Base-by-base conservation (phyloP, 2,888 invertebrate species). In the Caenorhabditis japonica region DNA sequence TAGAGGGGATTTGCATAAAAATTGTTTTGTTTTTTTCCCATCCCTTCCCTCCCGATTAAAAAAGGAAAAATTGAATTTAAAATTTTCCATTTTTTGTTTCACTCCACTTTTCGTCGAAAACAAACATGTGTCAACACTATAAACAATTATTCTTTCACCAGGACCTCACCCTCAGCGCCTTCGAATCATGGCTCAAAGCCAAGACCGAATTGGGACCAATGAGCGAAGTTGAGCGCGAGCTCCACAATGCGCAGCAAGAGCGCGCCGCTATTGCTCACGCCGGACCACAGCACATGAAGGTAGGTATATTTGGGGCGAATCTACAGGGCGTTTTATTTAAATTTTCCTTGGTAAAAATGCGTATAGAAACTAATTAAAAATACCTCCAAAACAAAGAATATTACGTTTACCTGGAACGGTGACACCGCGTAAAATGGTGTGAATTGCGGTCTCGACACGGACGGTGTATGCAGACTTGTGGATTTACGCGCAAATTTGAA, bases 121-220 rank as follows among this genome's bases (percentile, higher is more conserved):
- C 19, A 1, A 36, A 34, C n/a, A 19, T 36, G 3, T 52, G 5
- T 13, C 8, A 34, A 19, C 27, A 13, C 33, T 33, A 12, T 12
- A n/a, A 56, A 13, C 2, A 13, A 13, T 12, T 17, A 51, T 13
- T 56, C 38, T 44, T 75, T 19, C 92, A n/a, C n/a, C n/a, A 92
- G 75, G 97, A 97, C 88, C 91, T 94, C 1, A 92, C 92, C 8
- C 89, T 95, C 33, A 91, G 91, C 72, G 94, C 95, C 0, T 95
- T 94, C 88, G 91, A 92, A 78, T 92, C 92, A 78, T 93, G 94
- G 87, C 91, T 94, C 83, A 91, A 91, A 75, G 92, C 92, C 5
- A 91, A 92, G 62, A 91, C 92, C 51, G 93, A 94, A 0, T 94
- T 96, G 0, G 95, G 93, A 3, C 97, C 97, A 0, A 90, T 97